Conservation (phyloP, 2,113 vertebrate species). For the Stercorarius parasiticus region DNA sequence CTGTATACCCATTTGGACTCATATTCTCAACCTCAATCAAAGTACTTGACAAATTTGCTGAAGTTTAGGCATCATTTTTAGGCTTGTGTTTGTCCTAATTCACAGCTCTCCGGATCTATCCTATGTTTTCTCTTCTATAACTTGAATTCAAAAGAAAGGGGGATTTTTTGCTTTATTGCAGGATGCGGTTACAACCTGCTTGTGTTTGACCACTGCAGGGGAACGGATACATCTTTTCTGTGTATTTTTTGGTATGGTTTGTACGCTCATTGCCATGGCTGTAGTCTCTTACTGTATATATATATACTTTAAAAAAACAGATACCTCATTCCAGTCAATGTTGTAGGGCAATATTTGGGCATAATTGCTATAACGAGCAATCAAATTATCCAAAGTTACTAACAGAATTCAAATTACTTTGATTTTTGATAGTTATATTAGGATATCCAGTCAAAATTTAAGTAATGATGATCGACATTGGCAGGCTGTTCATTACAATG, state of each 20-base stretch:
- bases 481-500: not conserved
- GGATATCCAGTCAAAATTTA: not conserved
- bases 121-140: not conserved
- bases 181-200: not conserved
- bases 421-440: not conserved
- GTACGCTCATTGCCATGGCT: not conserved
- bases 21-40: slow-evolving; percentile 46
- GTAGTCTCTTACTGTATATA: not conserved
- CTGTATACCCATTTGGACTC: slow-evolving; percentile 46
- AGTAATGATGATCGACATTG: not conserved
- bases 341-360: not conserved
- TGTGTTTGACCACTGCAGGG: not conserved
- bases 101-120: not conserved
- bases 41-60: slow-evolving; percentile 44
- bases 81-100: slow-evolving; percentile 28
- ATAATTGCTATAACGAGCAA: not conserved
- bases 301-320: not conserved
- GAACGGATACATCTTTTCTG: not conserved
- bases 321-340: not conserved
- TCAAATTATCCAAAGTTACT: not conserved
- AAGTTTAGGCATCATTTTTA: slow-evolving; percentile 49
- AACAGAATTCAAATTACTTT: not conserved
- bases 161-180: not conserved
- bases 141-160: not conserved
- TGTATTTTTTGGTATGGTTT: not conserved